phyloP scores from a whole-genome alignment of 2,888 invertebrate species.

The Pachymerium ferrugineum region DNA sequence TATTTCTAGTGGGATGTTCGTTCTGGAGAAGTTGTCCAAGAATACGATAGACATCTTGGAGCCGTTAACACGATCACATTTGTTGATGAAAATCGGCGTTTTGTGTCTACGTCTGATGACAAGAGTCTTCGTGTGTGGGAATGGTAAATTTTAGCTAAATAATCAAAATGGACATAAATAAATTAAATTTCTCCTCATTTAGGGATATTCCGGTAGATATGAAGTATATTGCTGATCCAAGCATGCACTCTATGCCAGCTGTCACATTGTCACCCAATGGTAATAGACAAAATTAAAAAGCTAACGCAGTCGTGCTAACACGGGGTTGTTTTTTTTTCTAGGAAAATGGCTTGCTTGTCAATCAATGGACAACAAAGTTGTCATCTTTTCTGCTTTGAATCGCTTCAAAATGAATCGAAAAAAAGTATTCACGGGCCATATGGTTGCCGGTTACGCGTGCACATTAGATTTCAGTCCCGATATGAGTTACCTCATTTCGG shows the following conservation, averaged over 20 bases:
- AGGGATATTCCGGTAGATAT: conserved; percentile 94
- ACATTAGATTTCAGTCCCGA: conserved; percentile 95
- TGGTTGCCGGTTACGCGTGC: conserved; percentile 99
- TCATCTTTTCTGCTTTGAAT: conserved; percentile 95
- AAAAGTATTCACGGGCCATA: conserved; percentile 96
- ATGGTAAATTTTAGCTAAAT: conserved; percentile 60
- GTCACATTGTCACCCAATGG: conserved; percentile 90
- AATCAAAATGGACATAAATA: background rate
- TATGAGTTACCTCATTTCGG: conserved; percentile 96
- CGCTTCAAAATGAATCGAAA: conserved; percentile 96
- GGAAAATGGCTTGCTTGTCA: conserved; percentile 98
- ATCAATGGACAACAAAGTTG: conserved; percentile 97
- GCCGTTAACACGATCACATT: conserved; percentile 99
- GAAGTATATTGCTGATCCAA: conserved; percentile 99
- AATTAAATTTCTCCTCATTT: conserved; percentile 34
- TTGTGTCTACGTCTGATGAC: conserved; percentile 98
- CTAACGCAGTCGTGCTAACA: background rate
- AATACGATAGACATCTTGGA: conserved; percentile 96
- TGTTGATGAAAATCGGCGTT: conserved; percentile 94
- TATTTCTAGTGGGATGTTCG: conserved; percentile 84
- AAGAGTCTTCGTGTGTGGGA: conserved; percentile 99
- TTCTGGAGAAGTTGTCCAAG: conserved; percentile 90
- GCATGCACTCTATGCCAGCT: conserved; percentile 98
- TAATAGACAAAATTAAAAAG: conserved; percentile 37
- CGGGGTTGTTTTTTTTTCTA: conserved; percentile 41